These are phyloP conservation scores for Astropecten irregularis DNA, from an alignment of 53 echinoderm and acorn worm genomes.

Conservation along the genomic window DNA sequence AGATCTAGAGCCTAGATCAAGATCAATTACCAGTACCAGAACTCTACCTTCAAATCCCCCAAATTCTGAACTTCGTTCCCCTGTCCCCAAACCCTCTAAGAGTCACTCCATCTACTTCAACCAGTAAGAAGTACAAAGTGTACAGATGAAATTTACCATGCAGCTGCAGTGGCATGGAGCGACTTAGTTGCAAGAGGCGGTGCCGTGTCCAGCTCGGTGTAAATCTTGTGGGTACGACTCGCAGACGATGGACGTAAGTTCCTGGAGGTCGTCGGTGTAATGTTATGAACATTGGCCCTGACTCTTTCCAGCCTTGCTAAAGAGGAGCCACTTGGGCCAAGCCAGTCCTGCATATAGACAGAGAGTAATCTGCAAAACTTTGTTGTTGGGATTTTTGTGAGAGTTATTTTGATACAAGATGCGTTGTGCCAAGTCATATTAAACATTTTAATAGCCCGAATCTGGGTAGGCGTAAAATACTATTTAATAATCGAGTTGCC, in stretches of 20 bases:
- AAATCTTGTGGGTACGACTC: constrained; percentile 25
- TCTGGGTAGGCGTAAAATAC: too few relatives aligned
- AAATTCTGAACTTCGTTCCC: too few relatives aligned
- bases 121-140: too few relatives aligned
- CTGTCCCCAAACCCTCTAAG: too few relatives aligned
- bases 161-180: constrained; percentile 41
- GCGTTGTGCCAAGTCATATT: too few relatives aligned
- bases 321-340: constrained; percentile 59
- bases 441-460: too few relatives aligned
- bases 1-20: too few relatives aligned
- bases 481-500: too few relatives aligned
- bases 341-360: constrained; percentile 60
- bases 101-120: too few relatives aligned
- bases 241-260: constrained; percentile 33
- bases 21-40: too few relatives aligned
- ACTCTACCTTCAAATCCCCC: too few relatives aligned
- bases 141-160: constrained; percentile 77
- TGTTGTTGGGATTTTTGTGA: background rate
- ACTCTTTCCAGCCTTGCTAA: constrained; percentile 64
- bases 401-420: background rate
- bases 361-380: background rate
- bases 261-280: constrained; percentile 41
- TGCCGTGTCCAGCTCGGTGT: constrained; percentile 73
- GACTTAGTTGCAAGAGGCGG: constrained; percentile 69
- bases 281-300: constrained; percentile 65